Conservation (phyloP, 2,888 invertebrate species). For the Chironomus riparius region DNA sequence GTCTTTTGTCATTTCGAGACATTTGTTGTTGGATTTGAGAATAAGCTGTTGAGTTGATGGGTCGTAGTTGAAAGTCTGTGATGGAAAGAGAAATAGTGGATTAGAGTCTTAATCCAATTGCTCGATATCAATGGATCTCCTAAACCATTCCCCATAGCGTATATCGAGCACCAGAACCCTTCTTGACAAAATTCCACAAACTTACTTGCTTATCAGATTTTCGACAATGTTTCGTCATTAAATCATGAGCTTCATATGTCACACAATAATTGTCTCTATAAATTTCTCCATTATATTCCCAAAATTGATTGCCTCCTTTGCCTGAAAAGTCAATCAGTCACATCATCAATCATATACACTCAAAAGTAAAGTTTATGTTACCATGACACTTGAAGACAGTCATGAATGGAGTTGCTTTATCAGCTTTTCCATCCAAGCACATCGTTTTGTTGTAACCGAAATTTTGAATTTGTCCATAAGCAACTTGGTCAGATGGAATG, state of each 20-base stretch:
- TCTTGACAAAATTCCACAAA: background rate
- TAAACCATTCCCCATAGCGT: too few relatives aligned
- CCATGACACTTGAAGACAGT: background rate
- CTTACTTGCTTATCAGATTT: background rate
- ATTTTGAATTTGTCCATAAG: constrained; percentile 77
- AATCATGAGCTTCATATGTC: background rate
- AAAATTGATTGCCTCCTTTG: background rate
- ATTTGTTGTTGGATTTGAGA: background rate
- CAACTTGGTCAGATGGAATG: constrained; percentile 87
- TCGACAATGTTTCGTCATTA: background rate
- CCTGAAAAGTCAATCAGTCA: background rate
- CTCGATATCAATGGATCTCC: too few relatives aligned
- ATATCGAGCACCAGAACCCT: too few relatives aligned
- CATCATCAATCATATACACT: too few relatives aligned
- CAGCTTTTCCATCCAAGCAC: background rate
- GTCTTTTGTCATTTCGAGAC: background rate
- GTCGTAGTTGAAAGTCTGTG: background rate
- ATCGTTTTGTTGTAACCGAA: background rate
- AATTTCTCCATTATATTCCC: background rate
- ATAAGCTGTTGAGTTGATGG: background rate
- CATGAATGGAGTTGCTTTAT: background rate
- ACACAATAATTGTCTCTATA: background rate
- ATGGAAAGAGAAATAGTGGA: background rate
- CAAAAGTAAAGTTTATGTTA: background rate
- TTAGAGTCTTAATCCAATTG: too few relatives aligned